Base-by-base conservation (phyloP, 2,888 invertebrate genomes). In the Argyresthia albistria region DNA sequence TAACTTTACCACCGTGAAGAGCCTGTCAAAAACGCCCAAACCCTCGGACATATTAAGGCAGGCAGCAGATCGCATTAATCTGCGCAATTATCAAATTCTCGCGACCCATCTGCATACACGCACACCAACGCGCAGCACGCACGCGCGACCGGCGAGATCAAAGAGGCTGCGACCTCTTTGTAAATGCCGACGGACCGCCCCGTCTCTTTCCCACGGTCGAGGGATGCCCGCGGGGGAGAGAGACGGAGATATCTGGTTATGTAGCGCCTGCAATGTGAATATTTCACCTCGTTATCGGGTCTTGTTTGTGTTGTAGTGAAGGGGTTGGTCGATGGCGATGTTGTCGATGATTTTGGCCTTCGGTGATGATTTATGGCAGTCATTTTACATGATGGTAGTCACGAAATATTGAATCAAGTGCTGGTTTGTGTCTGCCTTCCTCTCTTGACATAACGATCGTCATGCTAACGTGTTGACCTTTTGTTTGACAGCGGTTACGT, bases 261-360 rank as follows among this genome's bases (percentile, higher is more conserved):
- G 66, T 77, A 80, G 80, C 73, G 67, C 75, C 76, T 74, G 78
- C 82, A 76, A 81, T 76, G 86, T 86, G 87, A 84, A 87, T 87
- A 87, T 86, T 87, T 87, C 86, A 86, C 86, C 87, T 87, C 86
- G 87, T 87, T 87, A 87, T 84, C 86, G 80, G 76, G 80, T 77
- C 81, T 84, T 86, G 87, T 87, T 87, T 87, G 84, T 80, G 84
- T 84, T 86, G 79, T 76, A 80, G 84, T 70, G 84, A 64, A 72
- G 78, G 60, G 67, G 53, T 8, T 53, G 43, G 70, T 69, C 2
- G 39, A 9, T 11, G 39, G 3, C 39, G 39, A 39, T 39, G 39
- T 3, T 39, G 39, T 25, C 25, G 25, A 25, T 25, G 25, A 25
- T 25, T n/a, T 25, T 25, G 25, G 25, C 6, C 25, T 25, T 25